These are phyloP conservation scores for Neotragus pygmaeus DNA, from an alignment of 2,113 vertebrate species.

Conservation along the genomic window DNA sequence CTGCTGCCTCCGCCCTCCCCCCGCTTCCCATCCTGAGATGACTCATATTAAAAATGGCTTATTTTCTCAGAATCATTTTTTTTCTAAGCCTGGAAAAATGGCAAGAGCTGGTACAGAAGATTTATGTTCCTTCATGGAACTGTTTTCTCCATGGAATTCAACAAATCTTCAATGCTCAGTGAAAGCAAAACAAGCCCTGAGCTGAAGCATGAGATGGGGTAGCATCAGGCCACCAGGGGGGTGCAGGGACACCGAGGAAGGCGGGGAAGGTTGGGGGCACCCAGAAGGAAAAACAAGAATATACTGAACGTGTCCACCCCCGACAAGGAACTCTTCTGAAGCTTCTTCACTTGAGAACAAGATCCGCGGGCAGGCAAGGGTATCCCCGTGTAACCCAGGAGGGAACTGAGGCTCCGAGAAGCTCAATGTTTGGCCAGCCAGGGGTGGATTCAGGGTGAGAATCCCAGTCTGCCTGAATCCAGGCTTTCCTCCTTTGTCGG, in stretches of 20 bases:
- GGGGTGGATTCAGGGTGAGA: neutral
- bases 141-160: neutral
- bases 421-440: neutral
- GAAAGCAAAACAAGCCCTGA: neutral
- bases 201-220: neutral
- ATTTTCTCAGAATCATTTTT: slow-evolving; percentile 13
- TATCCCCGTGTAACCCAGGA: neutral
- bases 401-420: neutral
- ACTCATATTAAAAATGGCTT: neutral
- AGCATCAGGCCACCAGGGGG: neutral
- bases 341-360: neutral
- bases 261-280: neutral
- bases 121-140: neutral
- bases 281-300: neutral
- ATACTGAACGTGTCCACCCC: neutral
- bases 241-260: neutral
- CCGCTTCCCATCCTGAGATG: neutral
- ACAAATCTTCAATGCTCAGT: neutral
- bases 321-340: neutral
- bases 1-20: neutral
- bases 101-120: neutral
- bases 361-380: neutral
- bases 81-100: slow-evolving; percentile 39
- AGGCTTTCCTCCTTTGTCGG: neutral
- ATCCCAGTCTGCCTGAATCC: neutral